These are phyloP conservation scores for Lutjanus erythropterus DNA, from an alignment of 2,113 vertebrate species.

Conservation along the genomic window DNA sequence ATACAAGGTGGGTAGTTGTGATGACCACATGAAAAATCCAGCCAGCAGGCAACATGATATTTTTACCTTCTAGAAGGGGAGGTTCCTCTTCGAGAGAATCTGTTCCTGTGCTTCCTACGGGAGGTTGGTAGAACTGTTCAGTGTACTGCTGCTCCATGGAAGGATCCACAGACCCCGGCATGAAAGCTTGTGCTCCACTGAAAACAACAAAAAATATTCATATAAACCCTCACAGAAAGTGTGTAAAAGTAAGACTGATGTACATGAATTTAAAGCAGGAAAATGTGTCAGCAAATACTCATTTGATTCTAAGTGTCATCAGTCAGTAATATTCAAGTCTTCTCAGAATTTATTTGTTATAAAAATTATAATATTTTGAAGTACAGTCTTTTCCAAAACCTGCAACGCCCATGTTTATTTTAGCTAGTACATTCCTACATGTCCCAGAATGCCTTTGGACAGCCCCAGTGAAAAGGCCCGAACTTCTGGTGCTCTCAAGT, in stretches of 20 bases:
- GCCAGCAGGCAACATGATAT: not conserved
- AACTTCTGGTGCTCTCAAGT: not conserved
- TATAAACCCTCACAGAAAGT: not conserved
- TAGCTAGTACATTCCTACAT: not conserved
- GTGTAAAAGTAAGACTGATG: not conserved
- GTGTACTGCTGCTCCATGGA: constrained; percentile 59
- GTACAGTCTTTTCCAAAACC: not conserved
- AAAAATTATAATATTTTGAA: not conserved
- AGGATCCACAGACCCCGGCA: constrained; percentile 31
- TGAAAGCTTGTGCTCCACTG: constrained; percentile 21
- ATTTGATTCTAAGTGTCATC: not conserved
- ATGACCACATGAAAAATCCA: not conserved
- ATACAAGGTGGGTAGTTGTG: not conserved
- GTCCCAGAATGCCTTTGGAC: not conserved
- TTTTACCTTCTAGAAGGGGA: constrained; percentile 89
- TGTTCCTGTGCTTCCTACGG: constrained; percentile 53
- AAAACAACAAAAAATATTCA: not conserved
- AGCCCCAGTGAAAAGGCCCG: not conserved
- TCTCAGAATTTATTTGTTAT: not conserved
- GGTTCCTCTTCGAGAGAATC: constrained; percentile 88
- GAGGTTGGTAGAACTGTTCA: constrained; percentile 83
- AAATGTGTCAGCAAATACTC: not conserved
- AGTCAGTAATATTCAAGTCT: not conserved
- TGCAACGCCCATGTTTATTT: not conserved
- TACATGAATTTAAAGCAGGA: too few relatives aligned